Evolutionary conservation across 2,888 invertebrate species (phyloP).

Genomic region (Eilema caniola): DNA sequence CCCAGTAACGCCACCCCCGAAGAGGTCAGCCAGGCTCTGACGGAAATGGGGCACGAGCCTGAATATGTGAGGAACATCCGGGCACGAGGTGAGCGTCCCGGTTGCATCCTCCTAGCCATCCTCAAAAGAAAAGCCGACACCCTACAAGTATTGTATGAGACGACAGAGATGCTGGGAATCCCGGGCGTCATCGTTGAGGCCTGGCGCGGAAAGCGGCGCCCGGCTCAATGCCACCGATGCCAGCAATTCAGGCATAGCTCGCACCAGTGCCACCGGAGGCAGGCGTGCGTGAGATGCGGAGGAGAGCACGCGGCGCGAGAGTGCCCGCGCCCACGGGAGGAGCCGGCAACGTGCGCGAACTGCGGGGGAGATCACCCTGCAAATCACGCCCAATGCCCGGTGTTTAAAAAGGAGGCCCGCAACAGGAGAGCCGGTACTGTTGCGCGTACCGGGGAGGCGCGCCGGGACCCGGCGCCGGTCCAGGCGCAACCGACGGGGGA

Average conservation of each 20-base stretch:
- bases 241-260: background rate
- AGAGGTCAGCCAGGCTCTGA: background rate
- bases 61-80: background rate
- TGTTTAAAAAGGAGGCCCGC: background rate
- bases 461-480: no score
- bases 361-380: constrained; percentile 2
- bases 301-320: background rate
- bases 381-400: background rate
- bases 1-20: constrained; percentile 3
- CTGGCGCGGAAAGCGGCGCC: no score
- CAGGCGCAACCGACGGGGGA: no score
- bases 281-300: background rate
- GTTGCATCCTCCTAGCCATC: background rate
- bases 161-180: no score
- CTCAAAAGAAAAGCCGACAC: no score
- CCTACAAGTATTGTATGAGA: no score
- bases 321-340: background rate
- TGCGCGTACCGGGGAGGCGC: no score
- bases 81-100: background rate
- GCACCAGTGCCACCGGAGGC: no score
- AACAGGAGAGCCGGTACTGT: no score
- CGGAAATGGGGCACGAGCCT: background rate
- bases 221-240: background rate
- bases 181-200: no score
- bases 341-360: background rate